phyloP scores from a whole-genome alignment of 2,888 invertebrate genomes.

The Brenthis hecate region DNA sequence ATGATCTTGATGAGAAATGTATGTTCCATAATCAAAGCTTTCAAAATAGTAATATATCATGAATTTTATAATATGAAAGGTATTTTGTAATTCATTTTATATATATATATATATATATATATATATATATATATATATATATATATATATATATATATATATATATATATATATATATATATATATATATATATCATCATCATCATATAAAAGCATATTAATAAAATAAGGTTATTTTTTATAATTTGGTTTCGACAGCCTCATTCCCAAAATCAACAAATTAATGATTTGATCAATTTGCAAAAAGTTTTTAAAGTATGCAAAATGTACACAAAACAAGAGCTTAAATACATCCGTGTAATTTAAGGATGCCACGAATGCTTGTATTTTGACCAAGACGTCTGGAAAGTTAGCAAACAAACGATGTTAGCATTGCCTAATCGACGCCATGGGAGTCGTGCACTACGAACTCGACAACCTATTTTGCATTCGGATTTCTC shows the following conservation, averaged over 20 bases:
- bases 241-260: too few relatives aligned
- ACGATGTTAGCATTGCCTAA: conserved; percentile 75
- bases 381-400: conserved; percentile 52
- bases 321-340: conserved; percentile 2
- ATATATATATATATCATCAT: too few relatives aligned
- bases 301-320: neutral
- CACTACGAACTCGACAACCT: conserved; percentile 34
- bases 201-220: too few relatives aligned
- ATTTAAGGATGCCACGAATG: conserved; percentile 41
- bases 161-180: too few relatives aligned
- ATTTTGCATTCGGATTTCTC: conserved; percentile 33
- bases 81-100: too few relatives aligned
- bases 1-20: too few relatives aligned
- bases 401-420: conserved; percentile 72
- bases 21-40: conserved; percentile 46
- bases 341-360: conserved; percentile 9
- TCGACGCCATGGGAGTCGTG: conserved; percentile 68
- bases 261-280: too few relatives aligned
- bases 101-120: too few relatives aligned
- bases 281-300: neutral
- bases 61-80: too few relatives aligned
- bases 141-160: too few relatives aligned
- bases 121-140: too few relatives aligned
- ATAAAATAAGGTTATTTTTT: too few relatives aligned
- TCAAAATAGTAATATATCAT: conserved; percentile 14